A percentile compares a stretch with the other conserved stretches of the same genome.
phyloP scores from a whole-genome alignment of 2,113 vertebrate species.

The Oreochromis tanganicae region DNA sequence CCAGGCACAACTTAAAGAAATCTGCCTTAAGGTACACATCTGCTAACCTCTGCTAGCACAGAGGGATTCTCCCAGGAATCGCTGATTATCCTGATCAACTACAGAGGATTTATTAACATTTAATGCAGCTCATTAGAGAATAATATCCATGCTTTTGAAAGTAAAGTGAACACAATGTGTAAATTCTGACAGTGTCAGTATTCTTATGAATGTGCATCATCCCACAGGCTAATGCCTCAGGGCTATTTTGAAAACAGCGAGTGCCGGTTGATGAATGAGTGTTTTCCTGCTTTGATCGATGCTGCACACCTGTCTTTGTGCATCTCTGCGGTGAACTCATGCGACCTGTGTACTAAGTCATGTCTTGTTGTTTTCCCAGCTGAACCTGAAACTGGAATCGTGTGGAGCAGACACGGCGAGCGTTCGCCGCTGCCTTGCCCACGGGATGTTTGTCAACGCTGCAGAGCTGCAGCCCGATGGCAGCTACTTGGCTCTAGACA shows the following conservation, averaged over 20 bases:
- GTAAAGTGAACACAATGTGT: not conserved
- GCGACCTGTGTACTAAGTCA: not conserved
- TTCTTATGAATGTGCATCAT: not conserved
- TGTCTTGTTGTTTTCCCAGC: constrained; percentile 54
- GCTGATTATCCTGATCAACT: not conserved
- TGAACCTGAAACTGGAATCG: constrained; percentile 82
- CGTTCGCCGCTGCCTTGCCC: constrained; percentile 88
- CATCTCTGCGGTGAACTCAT: not conserved
- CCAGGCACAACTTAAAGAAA: constrained; percentile 87
- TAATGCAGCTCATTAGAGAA: not conserved
- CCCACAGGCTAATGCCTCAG: not conserved
- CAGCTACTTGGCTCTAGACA: constrained; percentile 80
- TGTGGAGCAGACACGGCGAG: constrained; percentile 72
- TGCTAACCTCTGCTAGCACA: not conserved
- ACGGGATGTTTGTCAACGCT: constrained; percentile 86
- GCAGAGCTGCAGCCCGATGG: constrained; percentile 89
- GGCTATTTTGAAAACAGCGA: not conserved
- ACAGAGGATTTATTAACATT: not conserved
- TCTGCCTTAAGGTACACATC: constrained; percentile 88
- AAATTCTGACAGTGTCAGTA: not conserved
- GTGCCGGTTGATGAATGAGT: not conserved
- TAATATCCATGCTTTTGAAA: too few species aligned
- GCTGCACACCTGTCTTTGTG: not conserved
- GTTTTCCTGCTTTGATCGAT: not conserved
- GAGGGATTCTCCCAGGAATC: not conserved